Evolutionary conservation across 2,113 vertebrate genomes (phyloP).

Genomic region (Ailuropoda melanoleuca): DNA sequence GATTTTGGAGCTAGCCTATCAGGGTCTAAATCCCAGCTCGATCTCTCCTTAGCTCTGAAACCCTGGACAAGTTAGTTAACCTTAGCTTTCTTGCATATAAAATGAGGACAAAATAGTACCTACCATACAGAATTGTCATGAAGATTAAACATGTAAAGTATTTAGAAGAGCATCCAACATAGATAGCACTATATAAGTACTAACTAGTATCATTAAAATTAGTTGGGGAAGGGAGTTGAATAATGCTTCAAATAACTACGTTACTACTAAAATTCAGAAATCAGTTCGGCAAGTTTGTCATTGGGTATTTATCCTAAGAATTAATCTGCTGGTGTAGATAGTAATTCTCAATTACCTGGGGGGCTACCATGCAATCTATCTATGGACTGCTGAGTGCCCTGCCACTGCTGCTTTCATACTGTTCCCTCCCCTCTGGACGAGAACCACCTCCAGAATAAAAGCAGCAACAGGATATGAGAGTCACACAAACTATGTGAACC

Average conservation of each 20-base stretch:
- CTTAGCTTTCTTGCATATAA: not conserved
- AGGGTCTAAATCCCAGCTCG: not conserved
- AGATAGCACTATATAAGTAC: not conserved
- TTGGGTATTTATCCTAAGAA: not conserved
- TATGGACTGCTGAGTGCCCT: not conserved
- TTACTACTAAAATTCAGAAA: not conserved
- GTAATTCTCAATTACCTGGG: not conserved
- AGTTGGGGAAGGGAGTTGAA: not conserved
- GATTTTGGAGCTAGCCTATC: not conserved
- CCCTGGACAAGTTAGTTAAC: not conserved
- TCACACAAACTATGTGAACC: not conserved
- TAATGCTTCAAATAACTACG: not conserved
- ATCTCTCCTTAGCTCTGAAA: not conserved
- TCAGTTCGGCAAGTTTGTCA: not conserved
- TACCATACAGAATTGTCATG: not conserved
- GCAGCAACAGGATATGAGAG: not conserved
- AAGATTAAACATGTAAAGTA: constrained; percentile 1
- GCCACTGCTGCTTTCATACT: not conserved
- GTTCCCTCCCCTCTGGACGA: not conserved
- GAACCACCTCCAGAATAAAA: not conserved
- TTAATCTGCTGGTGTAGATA: not conserved
- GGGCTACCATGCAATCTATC: not conserved
- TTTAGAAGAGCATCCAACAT: constrained; percentile 1
- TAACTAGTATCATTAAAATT: not conserved
- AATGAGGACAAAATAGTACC: constrained; percentile 31